These are phyloP conservation scores for Melanophora roralis DNA, from an alignment of 2,888 invertebrate genomes.

Conservation along the genomic window DNA sequence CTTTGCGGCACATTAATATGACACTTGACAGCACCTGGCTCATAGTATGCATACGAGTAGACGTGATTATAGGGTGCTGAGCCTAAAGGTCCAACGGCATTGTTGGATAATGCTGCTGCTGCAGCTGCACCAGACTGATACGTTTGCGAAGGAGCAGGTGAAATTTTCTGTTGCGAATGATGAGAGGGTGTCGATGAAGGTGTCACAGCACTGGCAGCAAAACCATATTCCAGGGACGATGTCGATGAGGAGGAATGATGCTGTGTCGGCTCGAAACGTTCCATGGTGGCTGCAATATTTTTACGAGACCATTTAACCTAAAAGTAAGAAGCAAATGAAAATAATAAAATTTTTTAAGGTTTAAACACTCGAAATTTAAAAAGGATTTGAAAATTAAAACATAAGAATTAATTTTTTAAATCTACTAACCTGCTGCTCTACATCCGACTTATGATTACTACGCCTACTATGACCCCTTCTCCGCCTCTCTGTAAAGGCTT, in stretches of 20 bases:
- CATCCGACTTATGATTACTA: constrained; percentile 76
- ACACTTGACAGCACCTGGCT: constrained; percentile 81
- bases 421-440: constrained; percentile 74
- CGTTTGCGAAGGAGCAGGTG: constrained; percentile 57
- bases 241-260: constrained; percentile 71
- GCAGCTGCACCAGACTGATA: constrained; percentile 58
- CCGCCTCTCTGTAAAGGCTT: constrained; percentile 74
- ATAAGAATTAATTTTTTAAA: no score
- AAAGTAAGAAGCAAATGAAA: constrained; percentile 4
- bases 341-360: background rate
- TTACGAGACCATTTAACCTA: constrained; percentile 81
- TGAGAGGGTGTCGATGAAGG: constrained; percentile 72
- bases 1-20: constrained; percentile 81
- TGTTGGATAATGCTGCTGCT: constrained; percentile 30
- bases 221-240: constrained; percentile 74
- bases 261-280: constrained; percentile 80
- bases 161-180: constrained; percentile 62
- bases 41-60: constrained; percentile 91
- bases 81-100: background rate
- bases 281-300: constrained; percentile 83
- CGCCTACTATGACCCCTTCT: constrained; percentile 74
- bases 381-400: no score
- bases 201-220: constrained; percentile 74
- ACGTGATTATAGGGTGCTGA: constrained; percentile 78
- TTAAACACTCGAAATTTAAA: no score